A percentile compares a stretch with the other conserved stretches of the same genome.
Conservation (phyloP, 2,797 vertebrate species). For the Cephalopachus bancanus region DNA sequence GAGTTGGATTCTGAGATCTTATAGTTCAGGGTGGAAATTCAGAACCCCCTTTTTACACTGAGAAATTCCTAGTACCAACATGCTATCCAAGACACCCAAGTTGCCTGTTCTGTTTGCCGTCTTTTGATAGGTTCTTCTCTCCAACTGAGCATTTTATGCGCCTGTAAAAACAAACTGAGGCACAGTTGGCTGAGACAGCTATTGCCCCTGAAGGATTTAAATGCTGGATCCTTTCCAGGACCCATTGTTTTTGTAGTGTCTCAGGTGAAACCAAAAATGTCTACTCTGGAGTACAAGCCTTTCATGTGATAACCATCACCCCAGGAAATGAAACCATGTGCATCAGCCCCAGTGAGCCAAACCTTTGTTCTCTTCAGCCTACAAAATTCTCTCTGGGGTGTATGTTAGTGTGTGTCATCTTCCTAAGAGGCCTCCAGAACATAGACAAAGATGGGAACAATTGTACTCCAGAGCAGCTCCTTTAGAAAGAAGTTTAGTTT, state of each 20-base stretch:
- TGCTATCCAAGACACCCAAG: slow-evolving; percentile 3
- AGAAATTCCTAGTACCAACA: slow-evolving; percentile 26
- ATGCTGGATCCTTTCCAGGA: slow-evolving; percentile 89
- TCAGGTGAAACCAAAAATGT: slow-evolving; percentile 91
- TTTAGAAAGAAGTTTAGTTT: slow-evolving; percentile 78
- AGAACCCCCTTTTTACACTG: not conserved
- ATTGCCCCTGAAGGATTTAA: slow-evolving; percentile 88
- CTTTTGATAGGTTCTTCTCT: slow-evolving; percentile 72
- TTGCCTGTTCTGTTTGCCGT: slow-evolving; percentile 52
- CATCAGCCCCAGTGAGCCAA: slow-evolving; percentile 88
- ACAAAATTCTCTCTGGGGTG: slow-evolving; percentile 80
- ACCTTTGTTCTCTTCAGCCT: slow-evolving; percentile 89
- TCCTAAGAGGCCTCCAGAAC: slow-evolving; percentile 81
- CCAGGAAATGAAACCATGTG: slow-evolving; percentile 91
- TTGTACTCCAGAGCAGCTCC: slow-evolving; percentile 76
- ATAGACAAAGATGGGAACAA: slow-evolving; percentile 76
- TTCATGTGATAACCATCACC: slow-evolving; percentile 90
- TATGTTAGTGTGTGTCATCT: slow-evolving; percentile 79
- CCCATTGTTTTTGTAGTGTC: slow-evolving; percentile 90
- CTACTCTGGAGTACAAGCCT: slow-evolving; percentile 88
- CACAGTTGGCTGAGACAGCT: slow-evolving; percentile 87
- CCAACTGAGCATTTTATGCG: slow-evolving; percentile 79
- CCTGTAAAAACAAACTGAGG: slow-evolving; percentile 83
- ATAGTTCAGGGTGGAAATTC: slow-evolving; percentile 46
- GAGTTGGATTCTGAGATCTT: slow-evolving; percentile 16